These are phyloP conservation scores for Dipodomys spectabilis DNA, from an alignment of 2,113 vertebrate species.

Conservation along the genomic window DNA sequence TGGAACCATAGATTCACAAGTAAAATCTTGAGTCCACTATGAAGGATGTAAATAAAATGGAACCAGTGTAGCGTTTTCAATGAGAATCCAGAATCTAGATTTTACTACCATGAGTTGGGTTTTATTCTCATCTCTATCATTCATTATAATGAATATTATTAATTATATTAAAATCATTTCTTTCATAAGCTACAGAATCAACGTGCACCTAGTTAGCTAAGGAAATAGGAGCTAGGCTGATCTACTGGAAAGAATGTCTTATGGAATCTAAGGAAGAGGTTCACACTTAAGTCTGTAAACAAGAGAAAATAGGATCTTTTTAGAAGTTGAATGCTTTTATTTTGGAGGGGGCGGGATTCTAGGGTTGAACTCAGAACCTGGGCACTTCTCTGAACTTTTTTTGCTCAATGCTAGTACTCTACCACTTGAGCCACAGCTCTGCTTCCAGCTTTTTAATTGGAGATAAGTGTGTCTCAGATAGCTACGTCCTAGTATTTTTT, in stretches of 20 bases:
- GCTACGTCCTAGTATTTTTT: no score
- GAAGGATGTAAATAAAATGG: not conserved
- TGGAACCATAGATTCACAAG: not conserved
- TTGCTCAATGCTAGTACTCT: no score
- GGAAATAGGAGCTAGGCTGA: not conserved
- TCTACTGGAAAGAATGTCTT: not conserved
- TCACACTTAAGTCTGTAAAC: not conserved
- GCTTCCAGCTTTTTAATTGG: no score
- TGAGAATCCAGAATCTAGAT: constrained; percentile 1
- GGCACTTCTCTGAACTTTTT: no score
- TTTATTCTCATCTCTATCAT: not conserved
- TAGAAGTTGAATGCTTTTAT: not conserved
- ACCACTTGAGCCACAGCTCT: no score
- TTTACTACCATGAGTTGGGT: not conserved
- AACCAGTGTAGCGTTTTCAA: not conserved
- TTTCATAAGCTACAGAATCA: not conserved
- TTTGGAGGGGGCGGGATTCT: no score
- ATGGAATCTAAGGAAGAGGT: constrained; percentile 5
- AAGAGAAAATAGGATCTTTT: not conserved
- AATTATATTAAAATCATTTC: not conserved
- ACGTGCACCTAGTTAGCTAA: not conserved
- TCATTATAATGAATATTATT: not conserved
- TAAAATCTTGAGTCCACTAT: constrained; percentile 12
- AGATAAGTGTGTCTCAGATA: no score
- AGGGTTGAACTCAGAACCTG: no score